Conservation (phyloP, 2,113 vertebrate genomes). For the Cryptoleucopteryx plumbea region DNA sequence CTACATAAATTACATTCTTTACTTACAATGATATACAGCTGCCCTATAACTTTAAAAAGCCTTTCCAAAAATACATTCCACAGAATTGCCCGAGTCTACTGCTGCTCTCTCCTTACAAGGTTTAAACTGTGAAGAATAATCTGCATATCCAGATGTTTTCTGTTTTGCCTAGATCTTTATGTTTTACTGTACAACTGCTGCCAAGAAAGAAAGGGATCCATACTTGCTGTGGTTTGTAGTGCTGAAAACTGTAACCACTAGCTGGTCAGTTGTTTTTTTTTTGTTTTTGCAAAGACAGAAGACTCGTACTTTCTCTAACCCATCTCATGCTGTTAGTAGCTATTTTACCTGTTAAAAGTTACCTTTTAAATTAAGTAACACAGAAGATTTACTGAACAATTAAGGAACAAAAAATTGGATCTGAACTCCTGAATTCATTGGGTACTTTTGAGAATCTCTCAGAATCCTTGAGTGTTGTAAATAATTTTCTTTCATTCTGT, state of each 20-base stretch:
- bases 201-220: conserved; percentile 9
- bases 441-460: background rate
- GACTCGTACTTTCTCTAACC: background rate
- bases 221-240: background rate
- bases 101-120: conserved; percentile 16
- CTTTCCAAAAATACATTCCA: conserved; percentile 33
- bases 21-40: conserved; percentile 8
- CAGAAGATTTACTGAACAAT: background rate
- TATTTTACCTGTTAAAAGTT: background rate
- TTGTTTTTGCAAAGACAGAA: background rate
- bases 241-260: conserved; percentile 33
- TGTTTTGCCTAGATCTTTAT: conserved; percentile 16
- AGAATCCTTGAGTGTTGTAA: background rate
- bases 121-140: conserved; percentile 40
- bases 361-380: background rate
- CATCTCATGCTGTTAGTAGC: background rate
- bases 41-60: conserved; percentile 24
- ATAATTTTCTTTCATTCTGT: background rate
- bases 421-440: background rate
- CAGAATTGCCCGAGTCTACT: background rate
- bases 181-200: background rate
- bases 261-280: background rate
- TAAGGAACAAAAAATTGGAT: background rate
- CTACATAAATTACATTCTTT: conserved; percentile 38
- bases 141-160: conserved; percentile 14